A percentile compares a stretch with the other conserved stretches of the same genome.
Conservation (phyloP, 2,888 invertebrate genomes). For the Steromphala cineraria region DNA sequence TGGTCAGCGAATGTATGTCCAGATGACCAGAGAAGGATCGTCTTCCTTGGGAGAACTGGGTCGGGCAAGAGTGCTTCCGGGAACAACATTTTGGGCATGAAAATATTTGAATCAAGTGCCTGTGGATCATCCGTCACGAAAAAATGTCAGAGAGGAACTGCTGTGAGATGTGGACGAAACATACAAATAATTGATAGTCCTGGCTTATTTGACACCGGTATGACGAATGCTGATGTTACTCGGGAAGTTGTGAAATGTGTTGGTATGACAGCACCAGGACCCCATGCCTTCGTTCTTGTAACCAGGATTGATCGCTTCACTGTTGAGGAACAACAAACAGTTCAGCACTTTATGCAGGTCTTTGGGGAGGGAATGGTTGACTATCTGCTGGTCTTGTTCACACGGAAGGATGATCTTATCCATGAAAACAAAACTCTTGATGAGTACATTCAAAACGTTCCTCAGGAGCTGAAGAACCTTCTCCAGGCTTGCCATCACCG, state of each 20-base stretch:
- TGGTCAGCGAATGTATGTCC: too few relatives aligned
- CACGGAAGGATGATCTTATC: slow-evolving; percentile 35
- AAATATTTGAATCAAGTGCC: slow-evolving; percentile 25
- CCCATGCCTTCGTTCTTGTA: slow-evolving; percentile 18
- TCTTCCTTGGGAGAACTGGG: slow-evolving; percentile 34
- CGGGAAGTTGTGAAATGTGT: slow-evolving; percentile 20
- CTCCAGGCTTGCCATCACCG: slow-evolving; percentile 24
- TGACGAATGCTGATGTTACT: slow-evolving; percentile 28
- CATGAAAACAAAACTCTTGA: slow-evolving; percentile 4
- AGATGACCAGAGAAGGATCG: slow-evolving; percentile 26
- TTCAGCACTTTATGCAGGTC: slow-evolving; percentile 25
- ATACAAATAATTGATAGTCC: slow-evolving; percentile 35
- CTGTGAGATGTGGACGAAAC: slow-evolving; percentile 6
- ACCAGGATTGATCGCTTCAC: slow-evolving; percentile 34
- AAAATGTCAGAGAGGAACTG: slow-evolving; percentile 24
- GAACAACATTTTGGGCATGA: slow-evolving; percentile 25
- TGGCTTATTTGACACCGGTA: slow-evolving; percentile 36
- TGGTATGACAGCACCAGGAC: slow-evolving; percentile 10
- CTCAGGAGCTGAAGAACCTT: slow-evolving; percentile 14
- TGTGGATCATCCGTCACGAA: slow-evolving; percentile 28
- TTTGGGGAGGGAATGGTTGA: slow-evolving; percentile 28
- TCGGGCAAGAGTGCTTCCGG: slow-evolving; percentile 37
- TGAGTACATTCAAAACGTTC: slow-evolving; percentile 27
- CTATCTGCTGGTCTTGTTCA: slow-evolving; percentile 33
- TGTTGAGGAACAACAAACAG: slow-evolving; percentile 34